Conservation (phyloP, 2,888 invertebrate species). For the Drosophila incognita region DNA sequence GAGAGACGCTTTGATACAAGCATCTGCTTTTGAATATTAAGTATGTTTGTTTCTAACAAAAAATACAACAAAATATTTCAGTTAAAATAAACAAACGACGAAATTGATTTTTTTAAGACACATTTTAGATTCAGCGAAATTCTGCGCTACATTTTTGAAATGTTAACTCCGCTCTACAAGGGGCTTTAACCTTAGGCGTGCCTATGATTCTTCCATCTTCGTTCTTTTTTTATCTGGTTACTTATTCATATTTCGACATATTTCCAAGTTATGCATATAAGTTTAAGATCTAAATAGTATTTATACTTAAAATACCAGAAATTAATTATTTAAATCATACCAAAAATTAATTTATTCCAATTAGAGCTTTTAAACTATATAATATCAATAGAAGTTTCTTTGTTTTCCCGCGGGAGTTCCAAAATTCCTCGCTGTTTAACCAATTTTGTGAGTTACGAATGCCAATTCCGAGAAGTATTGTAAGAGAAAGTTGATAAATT, state of each 20-base stretch:
- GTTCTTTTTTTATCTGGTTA: not conserved
- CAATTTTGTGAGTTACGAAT: not conserved
- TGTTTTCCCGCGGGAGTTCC: not conserved
- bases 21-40: not conserved
- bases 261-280: not conserved
- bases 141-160: not conserved
- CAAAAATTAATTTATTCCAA: not conserved
- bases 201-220: not conserved
- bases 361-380: not conserved
- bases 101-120: not conserved
- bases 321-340: too few relatives aligned
- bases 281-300: not conserved
- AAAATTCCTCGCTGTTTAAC: not conserved
- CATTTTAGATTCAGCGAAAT: not conserved
- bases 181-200: not conserved
- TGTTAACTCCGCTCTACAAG: not conserved
- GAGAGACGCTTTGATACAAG: not conserved
- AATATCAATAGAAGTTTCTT: not conserved
- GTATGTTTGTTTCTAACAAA: not conserved
- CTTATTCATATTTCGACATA: too few relatives aligned
- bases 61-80: not conserved
- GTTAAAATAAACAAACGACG: not conserved
- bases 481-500: not conserved
- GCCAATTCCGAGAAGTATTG: not conserved
- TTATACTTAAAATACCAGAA: not conserved